These are phyloP conservation scores for Dermochelys coriacea DNA, from an alignment of 2,797 vertebrate genomes.

Conservation along the genomic window DNA sequence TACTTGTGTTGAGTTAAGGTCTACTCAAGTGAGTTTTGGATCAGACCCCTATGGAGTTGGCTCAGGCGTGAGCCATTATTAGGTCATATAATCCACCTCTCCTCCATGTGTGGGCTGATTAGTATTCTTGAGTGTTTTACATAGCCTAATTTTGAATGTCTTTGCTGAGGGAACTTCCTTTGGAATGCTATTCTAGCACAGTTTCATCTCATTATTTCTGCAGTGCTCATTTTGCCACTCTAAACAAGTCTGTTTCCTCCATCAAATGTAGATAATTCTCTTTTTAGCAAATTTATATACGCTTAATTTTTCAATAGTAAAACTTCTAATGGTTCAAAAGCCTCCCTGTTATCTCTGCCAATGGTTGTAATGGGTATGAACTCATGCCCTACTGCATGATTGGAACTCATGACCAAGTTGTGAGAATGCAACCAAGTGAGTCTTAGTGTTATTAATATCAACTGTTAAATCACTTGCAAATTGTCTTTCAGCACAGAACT, in stretches of 20 bases:
- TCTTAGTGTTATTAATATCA: conserved; percentile 16
- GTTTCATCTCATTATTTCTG: conserved; percentile 68
- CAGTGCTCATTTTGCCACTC: conserved; percentile 55
- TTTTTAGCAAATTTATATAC: background rate
- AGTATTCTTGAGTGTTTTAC: conserved; percentile 46
- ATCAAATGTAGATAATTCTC: background rate
- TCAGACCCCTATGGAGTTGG: background rate
- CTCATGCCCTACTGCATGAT: background rate
- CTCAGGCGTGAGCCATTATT: background rate
- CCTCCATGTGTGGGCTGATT: conserved; percentile 8
- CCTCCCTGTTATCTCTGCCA: conserved; percentile 12
- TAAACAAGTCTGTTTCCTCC: conserved; percentile 57
- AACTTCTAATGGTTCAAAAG: conserved; percentile 16
- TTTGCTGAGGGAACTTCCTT: conserved; percentile 53
- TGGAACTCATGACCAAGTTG: background rate
- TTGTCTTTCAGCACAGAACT: conserved; percentile 27
- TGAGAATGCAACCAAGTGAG: conserved; percentile 16
- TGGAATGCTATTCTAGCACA: conserved; percentile 53
- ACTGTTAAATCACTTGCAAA: conserved; percentile 23
- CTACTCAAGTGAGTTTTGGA: background rate
- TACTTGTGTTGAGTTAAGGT: background rate
- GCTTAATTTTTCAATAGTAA: background rate
- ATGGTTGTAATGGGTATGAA: conserved; percentile 9
- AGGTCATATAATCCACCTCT: background rate
- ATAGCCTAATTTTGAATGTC: conserved; percentile 47